A percentile compares a stretch with the other conserved stretches of the same genome.
These are phyloP conservation scores for Datnioides undecimradiatus DNA, from an alignment of 2,113 vertebrate genomes.

Conservation along the genomic window DNA sequence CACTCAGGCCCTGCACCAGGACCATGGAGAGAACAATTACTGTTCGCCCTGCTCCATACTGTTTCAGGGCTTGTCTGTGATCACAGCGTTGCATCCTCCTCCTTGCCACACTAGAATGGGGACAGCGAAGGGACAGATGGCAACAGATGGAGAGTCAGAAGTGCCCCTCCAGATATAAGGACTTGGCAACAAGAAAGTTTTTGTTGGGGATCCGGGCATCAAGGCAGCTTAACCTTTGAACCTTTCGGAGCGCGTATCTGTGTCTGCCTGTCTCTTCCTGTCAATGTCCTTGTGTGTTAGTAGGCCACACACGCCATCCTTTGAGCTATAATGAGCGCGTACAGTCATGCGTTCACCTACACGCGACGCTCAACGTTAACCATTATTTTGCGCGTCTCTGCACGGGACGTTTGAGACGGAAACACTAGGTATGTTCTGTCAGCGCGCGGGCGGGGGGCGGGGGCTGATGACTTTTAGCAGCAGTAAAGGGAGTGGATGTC, in stretches of 20 bases:
- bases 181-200: slow-evolving; percentile 77
- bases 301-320: not conserved
- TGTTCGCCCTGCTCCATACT: slow-evolving; percentile 45
- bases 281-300: slow-evolving; percentile 19
- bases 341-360: not conserved
- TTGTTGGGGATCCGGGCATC: slow-evolving; percentile 76
- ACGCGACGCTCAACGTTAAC: slow-evolving; percentile 15
- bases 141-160: slow-evolving; percentile 84
- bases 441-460: too few relatives aligned
- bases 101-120: slow-evolving; percentile 69
- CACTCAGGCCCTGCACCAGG: slow-evolving; percentile 51
- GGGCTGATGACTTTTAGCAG: slow-evolving; percentile 48
- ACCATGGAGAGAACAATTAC: slow-evolving; percentile 73
- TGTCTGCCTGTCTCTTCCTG: slow-evolving; percentile 39
- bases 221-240: slow-evolving; percentile 79
- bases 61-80: slow-evolving; percentile 62
- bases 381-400: slow-evolving; percentile 24
- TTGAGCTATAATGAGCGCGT: not conserved
- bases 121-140: slow-evolving; percentile 81
- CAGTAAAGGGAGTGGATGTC: slow-evolving; percentile 51
- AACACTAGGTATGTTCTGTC: slow-evolving; percentile 19
- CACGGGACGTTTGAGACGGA: slow-evolving; percentile 3
- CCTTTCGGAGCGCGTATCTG: slow-evolving; percentile 48
- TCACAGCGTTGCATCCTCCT: slow-evolving; percentile 51
- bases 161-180: slow-evolving; percentile 79